These are phyloP conservation scores for Acrocephalus arundinaceus DNA, from an alignment of 2,113 vertebrate genomes.

Conservation along the genomic window DNA sequence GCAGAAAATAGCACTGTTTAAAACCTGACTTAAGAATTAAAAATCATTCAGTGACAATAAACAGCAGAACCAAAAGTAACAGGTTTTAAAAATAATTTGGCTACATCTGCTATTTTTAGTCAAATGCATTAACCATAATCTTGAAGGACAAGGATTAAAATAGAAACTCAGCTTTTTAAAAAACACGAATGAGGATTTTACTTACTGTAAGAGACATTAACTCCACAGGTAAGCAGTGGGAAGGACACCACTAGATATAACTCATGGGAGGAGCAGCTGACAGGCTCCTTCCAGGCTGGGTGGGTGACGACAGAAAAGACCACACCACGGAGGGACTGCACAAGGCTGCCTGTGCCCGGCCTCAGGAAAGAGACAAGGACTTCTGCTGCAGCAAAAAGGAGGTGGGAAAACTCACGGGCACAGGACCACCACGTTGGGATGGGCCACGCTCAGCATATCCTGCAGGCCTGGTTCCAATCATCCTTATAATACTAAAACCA, in stretches of 20 bases:
- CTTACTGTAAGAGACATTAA: neutral
- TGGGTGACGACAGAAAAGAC: neutral
- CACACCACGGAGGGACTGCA: accelerated
- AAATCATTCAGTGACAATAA: neutral
- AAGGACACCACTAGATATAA: accelerated
- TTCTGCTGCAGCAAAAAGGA: neutral
- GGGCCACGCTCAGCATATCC: neutral
- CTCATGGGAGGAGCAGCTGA: neutral
- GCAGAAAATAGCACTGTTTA: neutral
- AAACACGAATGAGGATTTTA: neutral
- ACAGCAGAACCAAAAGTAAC: neutral
- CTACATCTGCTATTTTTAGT: neutral
- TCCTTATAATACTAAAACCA: accelerated
- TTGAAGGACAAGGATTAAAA: neutral
- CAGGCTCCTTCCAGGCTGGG: neutral
- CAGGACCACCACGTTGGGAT: accelerated
- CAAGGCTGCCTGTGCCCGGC: accelerated
- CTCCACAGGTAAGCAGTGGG: neutral
- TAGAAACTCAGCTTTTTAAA: neutral
- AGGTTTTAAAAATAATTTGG: neutral
- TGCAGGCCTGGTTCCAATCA: neutral
- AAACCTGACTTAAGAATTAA: neutral
- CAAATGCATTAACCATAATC: neutral
- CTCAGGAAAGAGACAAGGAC: neutral
- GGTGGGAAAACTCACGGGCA: no score